A percentile compares a stretch with the other conserved stretches of the same genome.
phyloP scores from a whole-genome alignment of 2,113 vertebrate species.

The Pachypanchax playfairii region DNA sequence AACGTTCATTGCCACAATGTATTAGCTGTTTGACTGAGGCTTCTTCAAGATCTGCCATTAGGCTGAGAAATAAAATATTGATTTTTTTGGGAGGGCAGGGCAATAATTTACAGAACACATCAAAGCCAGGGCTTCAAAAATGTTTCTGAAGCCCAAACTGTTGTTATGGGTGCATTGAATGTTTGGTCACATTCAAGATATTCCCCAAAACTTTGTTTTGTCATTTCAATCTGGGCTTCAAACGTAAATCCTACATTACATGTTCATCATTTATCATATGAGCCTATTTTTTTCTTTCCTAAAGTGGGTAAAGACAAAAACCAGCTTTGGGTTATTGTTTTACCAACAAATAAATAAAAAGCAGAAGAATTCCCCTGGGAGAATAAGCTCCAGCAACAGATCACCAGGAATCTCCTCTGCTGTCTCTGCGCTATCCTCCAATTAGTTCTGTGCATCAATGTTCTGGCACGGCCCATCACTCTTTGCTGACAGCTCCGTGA shows the following conservation, averaged over 20 bases:
- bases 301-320: not conserved
- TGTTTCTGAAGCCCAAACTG: constrained; percentile 31
- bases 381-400: constrained; percentile 31
- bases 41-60: constrained; percentile 72
- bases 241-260: not conserved
- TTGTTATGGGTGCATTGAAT: not conserved
- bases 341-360: constrained; percentile 51
- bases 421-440: constrained; percentile 63
- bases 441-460: constrained; percentile 69
- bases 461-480: constrained; percentile 64
- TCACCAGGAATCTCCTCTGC: constrained; percentile 53
- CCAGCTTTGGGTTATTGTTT: constrained; percentile 1
- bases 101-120: constrained; percentile 72
- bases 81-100: constrained; percentile 69
- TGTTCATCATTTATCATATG: not conserved
- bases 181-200: not conserved
- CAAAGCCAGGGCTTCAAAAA: constrained; percentile 59
- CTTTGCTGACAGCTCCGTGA: constrained; percentile 64
- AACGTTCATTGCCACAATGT: constrained; percentile 66
- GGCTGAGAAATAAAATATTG: constrained; percentile 84
- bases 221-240: not conserved
- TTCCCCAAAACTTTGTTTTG: not conserved
- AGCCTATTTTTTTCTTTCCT: too few relatives aligned
- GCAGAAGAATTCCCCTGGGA: constrained; percentile 28
- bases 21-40: constrained; percentile 70